Percentiles rank a stretch among this genome's conserved stretches.
These are phyloP conservation scores for Pocota personata DNA, from an alignment of 2,888 invertebrate species.

Conservation along the genomic window DNA sequence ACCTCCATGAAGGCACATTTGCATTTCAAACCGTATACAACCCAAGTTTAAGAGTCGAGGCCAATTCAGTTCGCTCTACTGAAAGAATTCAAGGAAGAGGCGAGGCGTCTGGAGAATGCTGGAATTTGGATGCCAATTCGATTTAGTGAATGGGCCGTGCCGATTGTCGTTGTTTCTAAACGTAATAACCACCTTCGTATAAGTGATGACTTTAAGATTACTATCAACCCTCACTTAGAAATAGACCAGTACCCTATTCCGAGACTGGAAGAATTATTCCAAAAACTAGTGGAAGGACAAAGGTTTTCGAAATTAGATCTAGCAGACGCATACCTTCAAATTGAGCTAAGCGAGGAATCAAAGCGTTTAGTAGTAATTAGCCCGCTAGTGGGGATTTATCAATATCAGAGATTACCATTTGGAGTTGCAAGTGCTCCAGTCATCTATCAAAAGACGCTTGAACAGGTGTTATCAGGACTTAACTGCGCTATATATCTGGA, in stretches of 20 bases:
- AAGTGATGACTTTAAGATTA: slow-evolving; percentile 74
- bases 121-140: slow-evolving; percentile 64
- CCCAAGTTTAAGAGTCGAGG: slow-evolving; percentile 72
- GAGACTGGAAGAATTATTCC: slow-evolving; percentile 64
- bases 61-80: slow-evolving; percentile 73
- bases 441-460: slow-evolving; percentile 56
- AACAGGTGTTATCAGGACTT: slow-evolving; percentile 44
- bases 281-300: slow-evolving; percentile 64
- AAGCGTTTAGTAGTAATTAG: slow-evolving; percentile 58
- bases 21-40: slow-evolving; percentile 65
- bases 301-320: slow-evolving; percentile 65
- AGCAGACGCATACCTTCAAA: slow-evolving; percentile 62
- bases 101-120: slow-evolving; percentile 57
- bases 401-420: slow-evolving; percentile 57
- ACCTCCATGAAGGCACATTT: slow-evolving; percentile 53
- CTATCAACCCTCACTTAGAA: no score
- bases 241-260: no score
- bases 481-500: slow-evolving; percentile 64
- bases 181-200: slow-evolving; percentile 74
- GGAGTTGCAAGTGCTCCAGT: slow-evolving; percentile 57
- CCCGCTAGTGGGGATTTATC: slow-evolving; percentile 64
- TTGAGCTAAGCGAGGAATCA: slow-evolving; percentile 51
- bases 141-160: slow-evolving; percentile 78
- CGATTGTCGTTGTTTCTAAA: slow-evolving; percentile 77
- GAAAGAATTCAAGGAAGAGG: slow-evolving; percentile 67